Base-by-base conservation (phyloP, 2,113 vertebrate species). In the Trachemys scripta region DNA sequence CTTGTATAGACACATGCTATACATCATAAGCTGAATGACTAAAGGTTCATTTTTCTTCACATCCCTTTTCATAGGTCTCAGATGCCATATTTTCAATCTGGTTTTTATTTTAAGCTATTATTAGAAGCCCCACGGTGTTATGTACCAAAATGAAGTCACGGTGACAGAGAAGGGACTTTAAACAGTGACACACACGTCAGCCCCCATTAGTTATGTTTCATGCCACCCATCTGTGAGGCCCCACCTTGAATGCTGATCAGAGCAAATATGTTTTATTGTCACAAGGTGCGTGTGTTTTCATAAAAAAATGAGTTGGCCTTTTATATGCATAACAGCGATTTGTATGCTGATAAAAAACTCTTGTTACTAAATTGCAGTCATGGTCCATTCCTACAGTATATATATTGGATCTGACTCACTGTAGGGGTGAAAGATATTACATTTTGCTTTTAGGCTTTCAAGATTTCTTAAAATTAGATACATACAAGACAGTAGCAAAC, bases 221-320 rank as follows among this genome's bases (percentile, higher is more conserved):
- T 81, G 92, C 13, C 80, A 90, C 59, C 62, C 13, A 0, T n/a
- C 14, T 1, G 12, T 7, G 14, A 97, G 82, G 27, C 87, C 92
- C 88, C 94, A 12, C 82, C 84, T 92, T 93, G 97, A 95, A 94
- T 95, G 94, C 92, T 93, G 94, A 88, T 89, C 92, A 83, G 84
- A 65, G 84, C 86, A 94, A 95, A 91, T 76, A 80, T 65, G 86
- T 86, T 62, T 91, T 80, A 16, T 95, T 6, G n/a, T 59, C 91
- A 95, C 0, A 17, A 94, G 56, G 51, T 80, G 51, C 27, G 56
- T 10, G 31, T 85, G 88, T 94, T 79, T 81, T 89, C 42, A 84
- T 10, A 4, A 76, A 65, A 31, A 31, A 49, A 72, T 29, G 75
- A 29, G 45, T 96, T 93, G 79, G 72, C 79, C 17, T 78, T 54